Base-by-base conservation (phyloP, 2,113 vertebrate species). In the Grammomys surdaster region DNA sequence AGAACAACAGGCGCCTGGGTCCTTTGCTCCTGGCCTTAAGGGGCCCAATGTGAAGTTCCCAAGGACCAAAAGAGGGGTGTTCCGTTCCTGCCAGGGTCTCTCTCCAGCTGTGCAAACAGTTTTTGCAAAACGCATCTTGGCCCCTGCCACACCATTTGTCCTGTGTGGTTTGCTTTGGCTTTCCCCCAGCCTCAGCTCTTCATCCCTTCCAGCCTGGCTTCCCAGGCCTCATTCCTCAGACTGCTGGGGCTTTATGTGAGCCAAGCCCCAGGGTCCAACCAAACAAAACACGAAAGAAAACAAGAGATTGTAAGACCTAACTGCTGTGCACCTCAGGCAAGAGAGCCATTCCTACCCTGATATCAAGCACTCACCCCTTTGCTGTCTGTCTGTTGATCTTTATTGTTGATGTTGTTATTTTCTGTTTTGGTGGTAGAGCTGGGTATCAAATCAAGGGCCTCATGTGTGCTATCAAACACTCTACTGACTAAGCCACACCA, bases 61-160 rank as follows among this genome's bases (percentile, higher is more conserved):
- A 98, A 96, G 95, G 82, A 93, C 77, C 86, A 67, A 81, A 48
- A 48, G 76, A 96, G 88, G 54, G 63, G 48, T 91, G 36, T 88
- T 93, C 93, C 87, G 58, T 90, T 93, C 73, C 63, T 6, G 73
- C 70, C 88, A 95, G 85, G 43, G 77, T 91, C 91, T 8, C 77
- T 67, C 88, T 97, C 94, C 96, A 97, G 96, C 97, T 97, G 97
- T 95, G 93, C 97, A 98, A 97, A 98, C 94, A 96, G 76, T 89
- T 82, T 97, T 94, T 91, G 90, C 92, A 82, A 19, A 95, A 73
- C 72, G 81, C 81, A 48, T 76, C 95, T 97, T 97, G 97, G 97
- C 97, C 31, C 94, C 86, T 56, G 48, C 58, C 51, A 10, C 56
- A 70, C 51, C 95, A 81, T 97, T 97, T 96, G 95, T 98, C 95